These are phyloP conservation scores for Synergus itoensis DNA, from an alignment of 2,888 invertebrate genomes.

Conservation along the genomic window DNA sequence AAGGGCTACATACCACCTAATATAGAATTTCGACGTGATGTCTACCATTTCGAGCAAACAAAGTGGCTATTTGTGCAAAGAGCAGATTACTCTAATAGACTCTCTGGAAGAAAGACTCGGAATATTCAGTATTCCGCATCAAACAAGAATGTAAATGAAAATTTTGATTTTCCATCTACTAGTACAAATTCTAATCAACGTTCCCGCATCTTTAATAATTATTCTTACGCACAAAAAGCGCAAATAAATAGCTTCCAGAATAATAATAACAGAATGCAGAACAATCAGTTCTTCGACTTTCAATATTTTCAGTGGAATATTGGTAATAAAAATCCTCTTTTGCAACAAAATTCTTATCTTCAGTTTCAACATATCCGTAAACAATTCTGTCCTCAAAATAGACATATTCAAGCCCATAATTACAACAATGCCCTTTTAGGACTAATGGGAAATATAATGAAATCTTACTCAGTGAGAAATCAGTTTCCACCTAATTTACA, in stretches of 20 bases:
- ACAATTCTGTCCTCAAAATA: constrained; percentile 37
- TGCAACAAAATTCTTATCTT: constrained; percentile 56
- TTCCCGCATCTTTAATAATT: not conserved
- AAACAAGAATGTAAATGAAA: not conserved
- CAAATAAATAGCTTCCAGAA: not conserved
- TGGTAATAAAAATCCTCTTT: constrained; percentile 50
- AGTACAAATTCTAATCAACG: not conserved
- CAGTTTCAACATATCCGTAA: constrained; percentile 52
- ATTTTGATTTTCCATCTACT: not conserved
- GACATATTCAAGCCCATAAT: constrained; percentile 12
- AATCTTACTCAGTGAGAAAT: constrained; percentile 46
- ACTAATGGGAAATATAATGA: constrained; percentile 52
- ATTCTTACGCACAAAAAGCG: not conserved
- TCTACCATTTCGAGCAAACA: constrained; percentile 63
- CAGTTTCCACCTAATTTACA: constrained; percentile 49
- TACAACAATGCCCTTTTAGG: constrained; percentile 45
- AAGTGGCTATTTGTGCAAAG: constrained; percentile 57
- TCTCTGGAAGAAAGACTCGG: not conserved
- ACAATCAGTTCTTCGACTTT: constrained; percentile 42
- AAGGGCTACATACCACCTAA: constrained; percentile 68
- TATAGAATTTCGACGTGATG: constrained; percentile 64
- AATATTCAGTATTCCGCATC: not conserved
- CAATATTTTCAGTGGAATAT: constrained; percentile 41
- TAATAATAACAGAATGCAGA: constrained; percentile 3
- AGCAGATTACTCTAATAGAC: constrained; percentile 48